Conservation (phyloP, 37 sponge, comb jelly and placozoan species). For the Chondrilla cf. caribensis region DNA sequence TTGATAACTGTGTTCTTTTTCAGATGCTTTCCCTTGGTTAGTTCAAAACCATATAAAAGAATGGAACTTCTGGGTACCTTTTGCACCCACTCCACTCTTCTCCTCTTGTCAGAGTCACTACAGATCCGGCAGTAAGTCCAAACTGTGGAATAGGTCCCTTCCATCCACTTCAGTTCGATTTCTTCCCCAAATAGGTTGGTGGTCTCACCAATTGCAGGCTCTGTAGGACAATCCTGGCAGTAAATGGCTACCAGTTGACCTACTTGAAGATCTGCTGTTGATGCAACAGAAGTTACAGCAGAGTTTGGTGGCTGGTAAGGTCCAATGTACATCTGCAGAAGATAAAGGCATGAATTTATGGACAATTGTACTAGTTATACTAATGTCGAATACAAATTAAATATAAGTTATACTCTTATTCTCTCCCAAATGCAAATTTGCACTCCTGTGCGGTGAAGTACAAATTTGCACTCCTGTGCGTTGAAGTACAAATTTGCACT, state of each 20-base stretch:
- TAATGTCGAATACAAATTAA: background rate
- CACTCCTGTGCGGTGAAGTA: background rate
- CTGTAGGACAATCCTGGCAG: constrained; percentile 9
- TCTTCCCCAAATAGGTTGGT: background rate
- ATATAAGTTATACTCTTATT: background rate
- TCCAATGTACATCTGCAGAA: constrained; percentile 48
- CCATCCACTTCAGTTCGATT: constrained; percentile 37
- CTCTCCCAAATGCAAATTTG: background rate
- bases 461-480: constrained; percentile 6
- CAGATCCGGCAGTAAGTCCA: constrained; percentile 19
- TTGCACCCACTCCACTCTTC: constrained; percentile 44
- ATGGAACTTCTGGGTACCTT: constrained; percentile 31
- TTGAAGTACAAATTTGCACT: constrained; percentile 16
- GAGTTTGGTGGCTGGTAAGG: constrained; percentile 3
- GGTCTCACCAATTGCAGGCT: constrained; percentile 28
- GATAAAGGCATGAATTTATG: background rate
- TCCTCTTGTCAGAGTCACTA: background rate
- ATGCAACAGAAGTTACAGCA: background rate
- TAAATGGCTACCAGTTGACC: constrained; percentile 43
- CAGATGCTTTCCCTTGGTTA: constrained; percentile 41
- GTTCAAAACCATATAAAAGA: constrained; percentile 33
- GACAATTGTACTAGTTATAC: background rate
- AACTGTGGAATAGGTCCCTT: constrained; percentile 38
- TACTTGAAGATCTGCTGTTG: background rate
- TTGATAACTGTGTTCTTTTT: constrained; percentile 34